Evolutionary conservation across 2,113 vertebrate species (phyloP).

Genomic region (Tylochromis polylepis): DNA sequence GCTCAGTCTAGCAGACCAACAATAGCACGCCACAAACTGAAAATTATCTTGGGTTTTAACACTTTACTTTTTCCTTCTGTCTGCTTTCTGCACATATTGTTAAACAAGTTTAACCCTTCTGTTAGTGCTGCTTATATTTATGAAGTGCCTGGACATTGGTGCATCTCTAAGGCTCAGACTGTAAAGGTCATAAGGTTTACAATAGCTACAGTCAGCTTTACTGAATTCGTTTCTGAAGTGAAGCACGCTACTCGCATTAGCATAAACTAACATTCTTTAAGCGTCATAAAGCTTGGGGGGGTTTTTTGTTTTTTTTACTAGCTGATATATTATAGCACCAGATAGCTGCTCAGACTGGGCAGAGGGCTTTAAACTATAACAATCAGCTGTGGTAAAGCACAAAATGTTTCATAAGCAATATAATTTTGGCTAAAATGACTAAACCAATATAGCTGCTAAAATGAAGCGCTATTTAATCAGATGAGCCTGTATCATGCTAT

Average conservation of each 20-base stretch:
- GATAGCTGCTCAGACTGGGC: not conserved
- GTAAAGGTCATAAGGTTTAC: not conserved
- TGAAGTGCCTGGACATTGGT: not conserved
- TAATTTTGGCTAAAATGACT: not conserved
- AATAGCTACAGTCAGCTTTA: not conserved
- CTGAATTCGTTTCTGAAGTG: not conserved
- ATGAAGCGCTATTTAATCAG: not conserved
- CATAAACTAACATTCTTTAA: not conserved
- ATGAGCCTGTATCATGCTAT: not conserved
- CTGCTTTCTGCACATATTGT: not conserved
- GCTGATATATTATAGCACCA: not conserved
- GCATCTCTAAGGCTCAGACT: not conserved
- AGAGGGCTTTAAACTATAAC: not conserved
- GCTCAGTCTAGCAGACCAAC: constrained; percentile 3
- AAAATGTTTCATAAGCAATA: not conserved
- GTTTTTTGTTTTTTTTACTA: not conserved
- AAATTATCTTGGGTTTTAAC: not conserved
- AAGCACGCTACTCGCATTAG: not conserved
- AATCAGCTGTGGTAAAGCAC: not conserved
- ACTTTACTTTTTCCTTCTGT: constrained; percentile 10
- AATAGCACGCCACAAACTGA: not conserved
- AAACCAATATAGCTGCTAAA: not conserved
- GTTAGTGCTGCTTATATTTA: not conserved
- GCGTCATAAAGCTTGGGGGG: not conserved
- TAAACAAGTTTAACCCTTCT: not conserved